phyloP scores from a whole-genome alignment of 2,113 vertebrate species.

The Psammodynastes pulverulentus region DNA sequence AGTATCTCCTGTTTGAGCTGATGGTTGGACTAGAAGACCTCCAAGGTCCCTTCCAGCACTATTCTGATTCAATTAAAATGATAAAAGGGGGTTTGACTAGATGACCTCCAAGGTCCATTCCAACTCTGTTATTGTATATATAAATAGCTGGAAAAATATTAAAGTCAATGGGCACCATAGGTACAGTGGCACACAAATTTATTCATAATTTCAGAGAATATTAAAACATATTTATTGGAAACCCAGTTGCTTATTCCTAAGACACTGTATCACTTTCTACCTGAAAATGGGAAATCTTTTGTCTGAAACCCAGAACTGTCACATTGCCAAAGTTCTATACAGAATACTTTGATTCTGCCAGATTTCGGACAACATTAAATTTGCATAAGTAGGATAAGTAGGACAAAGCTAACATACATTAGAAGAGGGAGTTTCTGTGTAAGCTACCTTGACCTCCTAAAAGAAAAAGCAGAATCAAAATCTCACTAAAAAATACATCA shows the following conservation, averaged over 20 bases:
- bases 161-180: not conserved
- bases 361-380: not conserved
- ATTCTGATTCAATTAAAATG: too few relatives aligned
- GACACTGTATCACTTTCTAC: not conserved
- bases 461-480: not conserved
- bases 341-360: not conserved
- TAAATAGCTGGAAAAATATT: not conserved
- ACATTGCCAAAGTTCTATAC: not conserved
- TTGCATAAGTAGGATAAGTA: not conserved
- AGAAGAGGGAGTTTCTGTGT: not conserved
- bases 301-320: not conserved
- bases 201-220: not conserved
- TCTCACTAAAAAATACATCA: not conserved
- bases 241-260: not conserved
- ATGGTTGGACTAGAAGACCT: too few relatives aligned
- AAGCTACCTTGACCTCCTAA: not conserved
- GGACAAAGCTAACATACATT: not conserved
- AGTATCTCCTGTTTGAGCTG: too few relatives aligned
- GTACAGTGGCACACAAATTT: not conserved
- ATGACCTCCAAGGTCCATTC: too few relatives aligned
- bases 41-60: too few relatives aligned
- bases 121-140: not conserved
- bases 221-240: not conserved
- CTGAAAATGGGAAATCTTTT: not conserved
- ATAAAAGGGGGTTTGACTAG: too few relatives aligned